Percentiles rank a stretch among this genome's conserved stretches.
phyloP scores from a whole-genome alignment of 2,113 vertebrate genomes.

The Spermophilus dauricus region DNA sequence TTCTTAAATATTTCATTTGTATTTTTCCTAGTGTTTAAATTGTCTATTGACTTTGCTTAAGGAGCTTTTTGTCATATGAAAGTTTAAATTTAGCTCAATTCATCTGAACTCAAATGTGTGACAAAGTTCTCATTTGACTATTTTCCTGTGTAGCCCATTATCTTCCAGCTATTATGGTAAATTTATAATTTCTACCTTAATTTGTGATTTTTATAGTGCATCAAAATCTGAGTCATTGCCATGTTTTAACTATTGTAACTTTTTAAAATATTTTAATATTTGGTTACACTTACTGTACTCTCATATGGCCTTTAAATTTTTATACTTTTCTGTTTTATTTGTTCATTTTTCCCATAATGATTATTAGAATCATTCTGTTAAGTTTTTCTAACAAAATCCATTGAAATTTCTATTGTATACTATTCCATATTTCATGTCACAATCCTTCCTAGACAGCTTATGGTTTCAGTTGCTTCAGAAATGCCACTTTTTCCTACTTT shows the following conservation, averaged over 20 bases:
- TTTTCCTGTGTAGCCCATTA: background rate
- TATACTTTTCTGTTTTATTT: background rate
- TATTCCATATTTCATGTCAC: background rate
- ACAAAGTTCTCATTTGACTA: background rate
- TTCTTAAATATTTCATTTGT: background rate
- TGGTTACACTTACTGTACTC: background rate
- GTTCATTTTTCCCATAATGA: background rate
- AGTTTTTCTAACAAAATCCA: background rate
- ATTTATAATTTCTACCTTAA: background rate
- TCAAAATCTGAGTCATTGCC: background rate
- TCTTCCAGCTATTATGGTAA: background rate
- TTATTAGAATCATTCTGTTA: background rate
- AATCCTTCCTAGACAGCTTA: background rate
- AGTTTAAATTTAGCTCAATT: constrained; percentile 19
- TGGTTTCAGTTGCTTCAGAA: background rate
- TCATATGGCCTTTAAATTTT: background rate
- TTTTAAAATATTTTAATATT: constrained; percentile 3
- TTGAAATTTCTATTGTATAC: background rate
- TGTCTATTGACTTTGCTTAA: background rate
- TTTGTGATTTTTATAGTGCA: background rate
- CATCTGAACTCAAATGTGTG: background rate
- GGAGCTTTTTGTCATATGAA: background rate
- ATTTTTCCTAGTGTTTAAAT: background rate
- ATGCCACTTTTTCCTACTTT: background rate
- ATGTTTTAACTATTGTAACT: background rate